A percentile compares a stretch with the other conserved stretches of the same genome.
Conservation (phyloP, 2,888 invertebrate genomes). For the Aplocera efformata region DNA sequence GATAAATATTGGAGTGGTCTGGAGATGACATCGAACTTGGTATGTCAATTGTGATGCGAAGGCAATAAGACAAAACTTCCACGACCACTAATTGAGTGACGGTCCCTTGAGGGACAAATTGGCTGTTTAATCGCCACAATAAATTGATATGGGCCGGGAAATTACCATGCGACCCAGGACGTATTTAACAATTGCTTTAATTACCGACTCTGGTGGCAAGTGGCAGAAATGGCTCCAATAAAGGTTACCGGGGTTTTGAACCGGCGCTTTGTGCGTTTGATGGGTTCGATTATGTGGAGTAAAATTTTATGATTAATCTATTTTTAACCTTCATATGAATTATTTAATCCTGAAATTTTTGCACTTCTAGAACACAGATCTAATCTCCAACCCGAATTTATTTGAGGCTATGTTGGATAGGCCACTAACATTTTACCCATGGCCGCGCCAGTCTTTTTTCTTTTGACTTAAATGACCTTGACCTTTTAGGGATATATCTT, state of each 20-base stretch:
- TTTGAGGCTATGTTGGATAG: too few relatives aligned
- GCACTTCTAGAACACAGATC: too few relatives aligned
- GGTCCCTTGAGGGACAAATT: conserved; percentile 61
- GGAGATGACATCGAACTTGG: too few relatives aligned
- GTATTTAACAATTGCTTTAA: conserved; percentile 73
- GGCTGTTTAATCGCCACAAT: conserved; percentile 73
- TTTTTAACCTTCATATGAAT: too few relatives aligned
- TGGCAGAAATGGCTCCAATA: conserved; percentile 47
- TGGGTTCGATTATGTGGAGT: not conserved
- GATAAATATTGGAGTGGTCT: too few relatives aligned
- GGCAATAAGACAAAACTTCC: conserved; percentile 52
- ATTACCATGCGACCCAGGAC: conserved; percentile 68
- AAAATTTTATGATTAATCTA: too few relatives aligned
- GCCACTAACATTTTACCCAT: too few relatives aligned
- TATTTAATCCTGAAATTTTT: too few relatives aligned
- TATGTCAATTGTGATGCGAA: conserved; percentile 29
- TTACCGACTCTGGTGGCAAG: conserved; percentile 56
- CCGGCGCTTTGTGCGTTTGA: conserved; percentile 20
- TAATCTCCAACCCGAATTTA: too few relatives aligned
- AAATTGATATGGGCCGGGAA: conserved; percentile 71
- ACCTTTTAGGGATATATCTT: too few relatives aligned
- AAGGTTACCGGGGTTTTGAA: conserved; percentile 40
- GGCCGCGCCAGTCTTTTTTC: too few relatives aligned
- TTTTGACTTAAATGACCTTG: too few relatives aligned
- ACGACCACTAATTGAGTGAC: conserved; percentile 65